Evolutionary conservation across 2,797 vertebrate species (phyloP).

Genomic region (Cossypha dichroa): DNA sequence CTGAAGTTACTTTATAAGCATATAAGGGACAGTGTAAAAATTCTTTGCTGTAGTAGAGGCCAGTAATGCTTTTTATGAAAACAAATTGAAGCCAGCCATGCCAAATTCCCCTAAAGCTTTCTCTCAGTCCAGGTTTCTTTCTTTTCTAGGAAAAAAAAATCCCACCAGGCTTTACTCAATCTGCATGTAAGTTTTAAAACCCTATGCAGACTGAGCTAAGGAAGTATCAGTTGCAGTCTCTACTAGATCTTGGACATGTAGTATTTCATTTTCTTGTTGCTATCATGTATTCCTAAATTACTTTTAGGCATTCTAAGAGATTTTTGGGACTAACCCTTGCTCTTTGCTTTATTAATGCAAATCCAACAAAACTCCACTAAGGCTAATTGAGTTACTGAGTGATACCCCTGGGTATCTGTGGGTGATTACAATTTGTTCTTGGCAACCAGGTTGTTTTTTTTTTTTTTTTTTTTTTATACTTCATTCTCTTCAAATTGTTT

Average conservation of each 20-base stretch:
- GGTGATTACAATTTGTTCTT: conserved; percentile 21
- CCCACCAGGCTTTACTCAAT: not conserved
- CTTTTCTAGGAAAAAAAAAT: not conserved
- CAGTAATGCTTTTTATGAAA: not conserved
- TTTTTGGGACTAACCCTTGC: conserved; percentile 25
- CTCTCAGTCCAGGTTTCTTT: not conserved
- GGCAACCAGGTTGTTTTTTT: not conserved
- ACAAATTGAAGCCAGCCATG: not conserved
- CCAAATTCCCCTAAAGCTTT: not conserved
- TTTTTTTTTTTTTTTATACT: not conserved
- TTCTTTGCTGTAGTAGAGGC: not conserved
- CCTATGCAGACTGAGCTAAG: not conserved
- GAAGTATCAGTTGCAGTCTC: not conserved
- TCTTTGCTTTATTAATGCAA: conserved; percentile 45
- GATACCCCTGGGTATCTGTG: not conserved
- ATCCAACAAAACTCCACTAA: conserved; percentile 19
- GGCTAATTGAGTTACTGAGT: conserved; percentile 41
- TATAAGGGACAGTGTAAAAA: not conserved
- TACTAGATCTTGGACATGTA: not conserved
- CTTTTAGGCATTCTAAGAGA: not conserved
- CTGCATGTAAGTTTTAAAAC: not conserved
- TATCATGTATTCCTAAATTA: not conserved
- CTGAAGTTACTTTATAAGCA: not conserved
- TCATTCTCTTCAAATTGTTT: not conserved
- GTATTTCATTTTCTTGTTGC: not conserved